These are phyloP conservation scores for Clarias fuscus DNA, from an alignment of 2,797 vertebrate species.

Conservation along the genomic window DNA sequence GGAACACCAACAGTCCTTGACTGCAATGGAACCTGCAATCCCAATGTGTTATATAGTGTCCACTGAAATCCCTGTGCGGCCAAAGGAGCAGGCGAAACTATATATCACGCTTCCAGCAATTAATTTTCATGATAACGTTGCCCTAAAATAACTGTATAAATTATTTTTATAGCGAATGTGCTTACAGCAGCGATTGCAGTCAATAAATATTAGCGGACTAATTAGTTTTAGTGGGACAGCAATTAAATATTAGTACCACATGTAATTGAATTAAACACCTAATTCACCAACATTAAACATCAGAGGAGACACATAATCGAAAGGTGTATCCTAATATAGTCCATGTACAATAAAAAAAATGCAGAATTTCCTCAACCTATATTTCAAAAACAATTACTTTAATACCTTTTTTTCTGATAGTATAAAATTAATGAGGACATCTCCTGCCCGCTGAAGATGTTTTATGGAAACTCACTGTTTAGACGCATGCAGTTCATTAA, in stretches of 20 bases:
- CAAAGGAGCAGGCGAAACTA: neutral
- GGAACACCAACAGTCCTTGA: constrained; percentile 13
- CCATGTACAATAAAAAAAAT: constrained; percentile 6
- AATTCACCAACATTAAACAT: constrained; percentile 54
- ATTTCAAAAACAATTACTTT: constrained; percentile 22
- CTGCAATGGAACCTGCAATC: constrained; percentile 32
- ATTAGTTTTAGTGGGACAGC: constrained; percentile 54
- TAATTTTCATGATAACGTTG: constrained; percentile 36
- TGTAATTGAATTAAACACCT: constrained; percentile 52
- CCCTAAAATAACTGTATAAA: constrained; percentile 40
- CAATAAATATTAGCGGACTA: constrained; percentile 55
- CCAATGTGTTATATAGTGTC: neutral
- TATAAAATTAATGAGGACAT: neutral
- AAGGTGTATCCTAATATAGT: constrained; percentile 4
- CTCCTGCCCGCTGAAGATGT: neutral
- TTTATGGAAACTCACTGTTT: neutral
- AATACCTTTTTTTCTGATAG: neutral
- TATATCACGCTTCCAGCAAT: constrained; percentile 32
- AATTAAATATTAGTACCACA: constrained; percentile 56
- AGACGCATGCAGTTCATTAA: constrained; percentile 40
- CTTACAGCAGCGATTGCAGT: constrained; percentile 44
- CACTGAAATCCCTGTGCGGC: constrained; percentile 4
- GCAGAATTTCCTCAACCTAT: neutral
- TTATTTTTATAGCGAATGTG: constrained; percentile 46
- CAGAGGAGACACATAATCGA: constrained; percentile 36